A percentile compares a stretch with the other conserved stretches of the same genome.
Evolutionary conservation across 2,797 vertebrate genomes (phyloP).

Genomic region (Hippopotamyrus pictus): DNA sequence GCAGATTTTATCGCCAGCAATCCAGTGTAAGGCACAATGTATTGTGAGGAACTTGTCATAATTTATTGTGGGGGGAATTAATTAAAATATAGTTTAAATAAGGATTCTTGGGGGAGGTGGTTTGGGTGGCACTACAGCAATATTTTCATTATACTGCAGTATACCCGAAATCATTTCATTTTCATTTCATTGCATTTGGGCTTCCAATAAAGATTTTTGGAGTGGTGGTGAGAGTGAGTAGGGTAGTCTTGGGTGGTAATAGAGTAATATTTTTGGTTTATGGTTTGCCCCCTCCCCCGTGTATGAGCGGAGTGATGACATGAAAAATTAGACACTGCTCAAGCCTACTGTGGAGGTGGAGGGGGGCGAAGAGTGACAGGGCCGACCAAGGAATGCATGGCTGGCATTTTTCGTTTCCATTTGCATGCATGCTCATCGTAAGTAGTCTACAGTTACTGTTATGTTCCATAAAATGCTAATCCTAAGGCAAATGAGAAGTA

Average conservation of each 20-base stretch:
- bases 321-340: background rate
- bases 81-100: background rate
- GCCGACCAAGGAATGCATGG: background rate
- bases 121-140: background rate
- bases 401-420: background rate
- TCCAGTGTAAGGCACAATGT: background rate
- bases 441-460: background rate
- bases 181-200: background rate
- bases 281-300: background rate
- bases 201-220: background rate
- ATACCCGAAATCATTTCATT: background rate
- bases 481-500: background rate
- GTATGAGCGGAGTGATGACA: background rate
- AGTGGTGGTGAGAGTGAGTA: background rate
- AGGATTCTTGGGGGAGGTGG: background rate
- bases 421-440: background rate
- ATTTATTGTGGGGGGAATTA: background rate
- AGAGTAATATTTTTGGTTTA: background rate
- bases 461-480: background rate
- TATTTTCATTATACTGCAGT: background rate
- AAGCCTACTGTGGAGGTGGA: background rate
- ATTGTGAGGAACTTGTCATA: background rate
- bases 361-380: background rate
- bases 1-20: background rate
- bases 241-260: background rate